A percentile compares a stretch with the other conserved stretches of the same genome.
phyloP scores from a whole-genome alignment of 2,113 vertebrate genomes.

The Prolemur simus region DNA sequence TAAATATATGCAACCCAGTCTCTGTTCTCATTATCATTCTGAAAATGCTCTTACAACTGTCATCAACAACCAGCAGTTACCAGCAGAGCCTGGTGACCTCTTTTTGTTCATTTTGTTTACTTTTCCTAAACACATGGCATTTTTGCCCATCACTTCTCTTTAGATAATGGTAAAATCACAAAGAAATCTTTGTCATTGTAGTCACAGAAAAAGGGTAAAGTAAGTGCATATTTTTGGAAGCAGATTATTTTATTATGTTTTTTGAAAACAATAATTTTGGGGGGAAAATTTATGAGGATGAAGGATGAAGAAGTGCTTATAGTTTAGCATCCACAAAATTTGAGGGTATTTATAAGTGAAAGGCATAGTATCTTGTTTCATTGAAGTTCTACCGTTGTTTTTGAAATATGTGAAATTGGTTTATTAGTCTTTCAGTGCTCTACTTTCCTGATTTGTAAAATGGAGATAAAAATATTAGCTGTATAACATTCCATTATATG shows the following conservation, averaged over 20 bases:
- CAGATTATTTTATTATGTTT: not conserved
- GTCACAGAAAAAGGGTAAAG: not conserved
- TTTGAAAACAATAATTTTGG: not conserved
- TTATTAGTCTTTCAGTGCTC: not conserved
- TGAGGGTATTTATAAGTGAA: not conserved
- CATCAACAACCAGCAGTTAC: not conserved
- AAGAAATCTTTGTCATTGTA: not conserved
- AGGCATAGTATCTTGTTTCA: not conserved
- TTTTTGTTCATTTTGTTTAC: not conserved
- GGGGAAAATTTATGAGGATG: not conserved
- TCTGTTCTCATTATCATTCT: not conserved
- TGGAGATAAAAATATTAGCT: not conserved
- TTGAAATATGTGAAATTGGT: not conserved
- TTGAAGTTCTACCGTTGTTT: not conserved
- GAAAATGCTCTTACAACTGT: not conserved
- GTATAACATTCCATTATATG: too few relatives aligned
- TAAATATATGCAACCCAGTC: not conserved
- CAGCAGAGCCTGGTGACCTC: not conserved
- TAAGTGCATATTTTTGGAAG: not conserved
- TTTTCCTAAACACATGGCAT: not conserved
- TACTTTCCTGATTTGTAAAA: constrained; percentile 28
- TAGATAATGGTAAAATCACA: not conserved
- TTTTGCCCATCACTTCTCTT: not conserved
- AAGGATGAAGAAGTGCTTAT: not conserved
- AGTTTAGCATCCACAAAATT: not conserved